Percentiles rank a stretch among this genome's conserved stretches.
Conservation (phyloP, 1,140 invertebrate genomes). For the Bombus breviceps region DNA sequence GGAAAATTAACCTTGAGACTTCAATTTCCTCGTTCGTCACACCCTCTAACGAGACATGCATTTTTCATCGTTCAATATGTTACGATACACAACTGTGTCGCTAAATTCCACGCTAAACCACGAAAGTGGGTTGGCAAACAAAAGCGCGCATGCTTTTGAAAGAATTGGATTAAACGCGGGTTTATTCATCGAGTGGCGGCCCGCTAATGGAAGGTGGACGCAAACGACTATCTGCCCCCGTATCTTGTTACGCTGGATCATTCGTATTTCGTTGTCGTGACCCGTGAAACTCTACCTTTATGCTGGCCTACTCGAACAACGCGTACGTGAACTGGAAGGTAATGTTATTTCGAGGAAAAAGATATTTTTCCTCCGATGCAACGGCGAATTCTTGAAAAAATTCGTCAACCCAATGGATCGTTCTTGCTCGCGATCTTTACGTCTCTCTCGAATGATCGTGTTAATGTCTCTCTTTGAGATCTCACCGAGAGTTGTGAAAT, state of each 20-base stretch:
- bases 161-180: conserved; percentile 6
- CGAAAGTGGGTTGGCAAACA: conserved; percentile 1
- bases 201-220: background rate
- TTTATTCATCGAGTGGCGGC: background rate
- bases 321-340: background rate
- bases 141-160: background rate
- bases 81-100: background rate
- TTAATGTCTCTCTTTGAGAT: background rate
- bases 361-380: background rate
- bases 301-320: background rate
- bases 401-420: no score
- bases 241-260: background rate
- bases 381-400: no score
- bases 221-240: background rate
- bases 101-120: background rate
- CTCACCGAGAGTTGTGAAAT: background rate
- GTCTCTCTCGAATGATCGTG: background rate
- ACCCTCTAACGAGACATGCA: background rate
- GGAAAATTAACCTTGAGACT: background rate
- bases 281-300: conserved; percentile 27
- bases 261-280: background rate
- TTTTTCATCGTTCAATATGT: background rate
- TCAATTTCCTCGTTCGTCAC: background rate
- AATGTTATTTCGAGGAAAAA: background rate
- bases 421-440: background rate